Evolutionary conservation across 2,888 invertebrate species (phyloP).

Genomic region (Neoscelio sp.): DNA sequence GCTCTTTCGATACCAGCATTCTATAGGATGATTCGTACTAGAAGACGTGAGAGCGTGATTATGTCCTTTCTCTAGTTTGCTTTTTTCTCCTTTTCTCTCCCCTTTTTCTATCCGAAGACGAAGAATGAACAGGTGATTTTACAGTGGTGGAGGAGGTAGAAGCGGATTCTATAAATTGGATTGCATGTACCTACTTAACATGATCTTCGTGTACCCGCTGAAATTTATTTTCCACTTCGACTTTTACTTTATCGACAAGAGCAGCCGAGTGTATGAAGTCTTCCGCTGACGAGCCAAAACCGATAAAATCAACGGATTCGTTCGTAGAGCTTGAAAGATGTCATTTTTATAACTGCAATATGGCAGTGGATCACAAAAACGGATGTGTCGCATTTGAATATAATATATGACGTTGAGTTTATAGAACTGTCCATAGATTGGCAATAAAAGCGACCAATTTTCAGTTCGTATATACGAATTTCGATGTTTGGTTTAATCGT

Average conservation of each 20-base stretch:
- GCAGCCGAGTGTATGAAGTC: constrained; percentile 45
- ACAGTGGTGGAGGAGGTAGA: constrained; percentile 39
- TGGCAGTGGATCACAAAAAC: constrained; percentile 13
- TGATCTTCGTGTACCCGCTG: constrained; percentile 64
- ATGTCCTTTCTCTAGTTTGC: constrained; percentile 45
- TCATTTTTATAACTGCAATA: constrained; percentile 36
- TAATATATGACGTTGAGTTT: neutral
- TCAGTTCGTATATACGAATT: too few relatives aligned
- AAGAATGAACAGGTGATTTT: constrained; percentile 45
- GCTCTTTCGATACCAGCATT: constrained; percentile 27
- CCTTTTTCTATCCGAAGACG: constrained; percentile 35
- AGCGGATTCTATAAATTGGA: constrained; percentile 77
- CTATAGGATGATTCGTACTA: constrained; percentile 23
- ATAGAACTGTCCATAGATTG: constrained; percentile 6
- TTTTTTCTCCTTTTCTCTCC: constrained; percentile 13
- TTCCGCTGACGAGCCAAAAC: constrained; percentile 45
- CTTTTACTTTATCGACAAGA: constrained; percentile 50
- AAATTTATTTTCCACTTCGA: constrained; percentile 68
- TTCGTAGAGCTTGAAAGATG: constrained; percentile 25
- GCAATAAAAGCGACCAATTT: too few relatives aligned
- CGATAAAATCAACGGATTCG: constrained; percentile 50
- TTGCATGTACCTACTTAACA: constrained; percentile 72
- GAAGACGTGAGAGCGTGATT: constrained; percentile 32
- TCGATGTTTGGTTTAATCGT: too few relatives aligned
- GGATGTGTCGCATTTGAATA: constrained; percentile 9